These are phyloP conservation scores for Megaceryle alcyon DNA, from an alignment of 2,797 vertebrate species.

Conservation along the genomic window DNA sequence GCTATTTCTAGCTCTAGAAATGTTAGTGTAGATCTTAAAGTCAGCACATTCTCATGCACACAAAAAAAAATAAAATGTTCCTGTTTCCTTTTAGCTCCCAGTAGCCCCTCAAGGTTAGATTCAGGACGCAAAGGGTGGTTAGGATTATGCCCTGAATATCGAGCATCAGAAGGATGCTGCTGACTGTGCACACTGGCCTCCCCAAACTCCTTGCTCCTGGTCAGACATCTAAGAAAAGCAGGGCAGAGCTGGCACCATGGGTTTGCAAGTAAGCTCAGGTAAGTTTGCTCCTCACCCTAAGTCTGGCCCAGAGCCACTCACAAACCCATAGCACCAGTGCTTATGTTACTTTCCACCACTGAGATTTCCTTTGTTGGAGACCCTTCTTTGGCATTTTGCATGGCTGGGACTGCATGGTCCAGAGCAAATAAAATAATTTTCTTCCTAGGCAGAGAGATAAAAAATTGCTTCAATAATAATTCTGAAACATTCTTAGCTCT, in stretches of 20 bases:
- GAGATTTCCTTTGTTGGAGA: background rate
- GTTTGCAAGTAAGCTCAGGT: background rate
- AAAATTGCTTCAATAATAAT: background rate
- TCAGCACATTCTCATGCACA: background rate
- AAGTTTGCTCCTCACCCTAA: background rate
- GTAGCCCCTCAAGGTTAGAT: background rate
- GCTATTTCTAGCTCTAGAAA: background rate
- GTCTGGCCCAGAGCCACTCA: background rate
- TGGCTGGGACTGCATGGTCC: accelerated
- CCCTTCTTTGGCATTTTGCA: accelerated
- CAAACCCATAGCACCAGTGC: background rate
- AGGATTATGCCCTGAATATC: background rate
- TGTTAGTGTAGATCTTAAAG: background rate
- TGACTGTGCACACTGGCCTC: background rate
- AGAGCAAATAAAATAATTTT: background rate
- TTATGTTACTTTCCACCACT: background rate
- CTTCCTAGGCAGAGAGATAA: background rate
- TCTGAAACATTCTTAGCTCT: background rate
- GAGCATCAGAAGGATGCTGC: background rate
- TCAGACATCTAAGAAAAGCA: background rate
- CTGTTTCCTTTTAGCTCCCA: background rate
- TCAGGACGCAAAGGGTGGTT: background rate
- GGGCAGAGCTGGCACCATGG: background rate
- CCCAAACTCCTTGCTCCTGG: background rate
- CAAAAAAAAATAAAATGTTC: accelerated